phyloP scores from a whole-genome alignment of 2,113 vertebrate species.

The Cyphomyrus plagiostoma region DNA sequence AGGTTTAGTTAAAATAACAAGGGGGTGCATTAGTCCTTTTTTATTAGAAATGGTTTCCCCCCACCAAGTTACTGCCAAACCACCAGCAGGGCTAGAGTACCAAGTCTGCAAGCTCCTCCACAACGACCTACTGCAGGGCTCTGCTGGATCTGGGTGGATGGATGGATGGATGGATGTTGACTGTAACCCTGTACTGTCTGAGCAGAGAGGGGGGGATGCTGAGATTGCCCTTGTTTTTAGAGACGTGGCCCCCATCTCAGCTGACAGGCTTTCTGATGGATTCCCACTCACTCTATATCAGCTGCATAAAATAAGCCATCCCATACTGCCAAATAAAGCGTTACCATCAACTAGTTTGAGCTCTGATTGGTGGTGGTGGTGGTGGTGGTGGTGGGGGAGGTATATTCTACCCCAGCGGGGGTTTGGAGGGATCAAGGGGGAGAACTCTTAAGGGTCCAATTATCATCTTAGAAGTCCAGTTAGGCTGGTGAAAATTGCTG shows the following conservation, averaged over 20 bases:
- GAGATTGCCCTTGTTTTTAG: not conserved
- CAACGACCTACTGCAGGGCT: not conserved
- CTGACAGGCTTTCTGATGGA: not conserved
- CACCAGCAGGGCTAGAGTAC: not conserved
- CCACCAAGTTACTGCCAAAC: not conserved
- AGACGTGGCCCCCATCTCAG: not conserved
- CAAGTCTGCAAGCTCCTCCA: not conserved
- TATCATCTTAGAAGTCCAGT: not conserved
- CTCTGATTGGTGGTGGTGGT: not conserved
- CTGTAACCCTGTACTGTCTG: not conserved
- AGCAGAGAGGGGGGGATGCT: not conserved
- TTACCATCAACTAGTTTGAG: not conserved
- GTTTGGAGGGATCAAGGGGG: not conserved
- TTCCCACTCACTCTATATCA: not conserved
- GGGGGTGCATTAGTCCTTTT: not conserved
- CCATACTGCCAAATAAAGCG: not conserved
- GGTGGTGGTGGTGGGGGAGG: not conserved
- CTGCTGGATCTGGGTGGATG: not conserved
- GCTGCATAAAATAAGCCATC: not conserved
- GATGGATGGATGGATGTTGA: not conserved
- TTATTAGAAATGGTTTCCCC: not conserved
- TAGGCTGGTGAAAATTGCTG: not conserved
- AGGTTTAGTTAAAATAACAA: not conserved
- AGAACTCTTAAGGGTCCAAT: not conserved
- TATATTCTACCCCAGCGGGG: not conserved